phyloP scores from a whole-genome alignment of 2,888 invertebrate species.

The Trissoscelio sp. region DNA sequence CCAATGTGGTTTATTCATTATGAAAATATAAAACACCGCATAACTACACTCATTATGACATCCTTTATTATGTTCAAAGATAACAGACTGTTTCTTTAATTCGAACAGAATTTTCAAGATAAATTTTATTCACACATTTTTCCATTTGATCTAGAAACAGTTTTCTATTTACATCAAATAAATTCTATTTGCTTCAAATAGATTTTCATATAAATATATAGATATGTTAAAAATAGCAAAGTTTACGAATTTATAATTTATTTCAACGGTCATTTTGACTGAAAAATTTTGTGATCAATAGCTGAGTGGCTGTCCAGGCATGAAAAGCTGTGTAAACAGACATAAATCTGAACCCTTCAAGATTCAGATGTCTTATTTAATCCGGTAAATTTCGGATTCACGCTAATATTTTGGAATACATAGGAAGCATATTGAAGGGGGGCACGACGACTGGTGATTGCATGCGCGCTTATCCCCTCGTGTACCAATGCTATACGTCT shows the following conservation, averaged over 20 bases:
- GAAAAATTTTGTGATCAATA: too few species aligned
- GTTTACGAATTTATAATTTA: too few species aligned
- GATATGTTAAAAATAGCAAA: too few species aligned
- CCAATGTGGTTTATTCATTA: slow-evolving; percentile 59
- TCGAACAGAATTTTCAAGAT: too few species aligned
- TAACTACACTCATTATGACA: slow-evolving; percentile 61
- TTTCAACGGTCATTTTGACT: too few species aligned
- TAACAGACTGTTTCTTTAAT: slow-evolving; percentile 10
- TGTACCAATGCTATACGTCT: slow-evolving; percentile 42
- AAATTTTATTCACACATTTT: too few species aligned
- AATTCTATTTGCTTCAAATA: too few species aligned
- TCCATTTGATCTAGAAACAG: too few species aligned
- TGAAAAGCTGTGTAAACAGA: slow-evolving; percentile 56
- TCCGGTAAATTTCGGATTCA: slow-evolving; percentile 63
- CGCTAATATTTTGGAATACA: slow-evolving; percentile 55
- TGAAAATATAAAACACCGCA: slow-evolving; percentile 51
- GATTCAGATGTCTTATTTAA: slow-evolving; percentile 60
- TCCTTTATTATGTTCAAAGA: slow-evolving; percentile 53
- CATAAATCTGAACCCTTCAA: slow-evolving; percentile 63
- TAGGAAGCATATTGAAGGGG: too few species aligned
- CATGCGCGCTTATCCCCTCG: slow-evolving; percentile 47
- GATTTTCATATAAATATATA: too few species aligned
- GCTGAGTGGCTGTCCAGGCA: too few species aligned
- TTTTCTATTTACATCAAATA: too few species aligned
- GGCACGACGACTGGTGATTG: slow-evolving; percentile 49